These are phyloP conservation scores for Bujurquina vittata DNA, from an alignment of 2,113 vertebrate genomes.

Conservation along the genomic window DNA sequence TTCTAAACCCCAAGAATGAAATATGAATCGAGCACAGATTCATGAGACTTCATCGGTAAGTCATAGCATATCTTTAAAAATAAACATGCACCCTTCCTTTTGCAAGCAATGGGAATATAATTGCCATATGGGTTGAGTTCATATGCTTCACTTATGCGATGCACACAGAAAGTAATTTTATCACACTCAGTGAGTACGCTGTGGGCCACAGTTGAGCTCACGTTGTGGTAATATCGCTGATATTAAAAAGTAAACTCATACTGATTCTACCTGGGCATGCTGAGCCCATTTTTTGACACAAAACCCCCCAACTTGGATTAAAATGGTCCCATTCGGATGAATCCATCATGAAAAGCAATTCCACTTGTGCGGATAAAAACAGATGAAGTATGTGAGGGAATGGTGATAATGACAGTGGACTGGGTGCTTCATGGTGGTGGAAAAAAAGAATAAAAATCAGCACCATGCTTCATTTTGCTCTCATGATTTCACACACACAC, in stretches of 20 bases:
- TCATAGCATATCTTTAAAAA: background rate
- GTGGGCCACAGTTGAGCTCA: background rate
- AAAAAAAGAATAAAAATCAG: background rate
- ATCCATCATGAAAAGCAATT: conserved; percentile 8
- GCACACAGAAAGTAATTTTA: background rate
- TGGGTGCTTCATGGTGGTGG: conserved; percentile 23
- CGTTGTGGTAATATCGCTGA: background rate
- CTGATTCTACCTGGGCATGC: background rate
- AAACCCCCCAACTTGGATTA: background rate
- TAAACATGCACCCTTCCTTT: background rate
- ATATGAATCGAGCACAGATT: background rate
- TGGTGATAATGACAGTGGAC: conserved; percentile 22
- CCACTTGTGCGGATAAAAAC: conserved; percentile 32
- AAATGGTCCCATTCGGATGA: background rate
- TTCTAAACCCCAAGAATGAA: background rate
- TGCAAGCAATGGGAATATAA: background rate
- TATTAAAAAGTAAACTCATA: background rate
- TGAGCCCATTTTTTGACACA: background rate
- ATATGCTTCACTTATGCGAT: background rate
- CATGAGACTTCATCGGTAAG: background rate
- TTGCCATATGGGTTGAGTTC: background rate
- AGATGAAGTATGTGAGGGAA: conserved; percentile 31
- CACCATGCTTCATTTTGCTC: conserved; percentile 24
- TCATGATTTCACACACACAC: conserved; percentile 16
- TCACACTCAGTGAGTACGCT: too few relatives aligned